Conservation (phyloP, 1,140 invertebrate genomes). For the Trichonephila clavata region DNA sequence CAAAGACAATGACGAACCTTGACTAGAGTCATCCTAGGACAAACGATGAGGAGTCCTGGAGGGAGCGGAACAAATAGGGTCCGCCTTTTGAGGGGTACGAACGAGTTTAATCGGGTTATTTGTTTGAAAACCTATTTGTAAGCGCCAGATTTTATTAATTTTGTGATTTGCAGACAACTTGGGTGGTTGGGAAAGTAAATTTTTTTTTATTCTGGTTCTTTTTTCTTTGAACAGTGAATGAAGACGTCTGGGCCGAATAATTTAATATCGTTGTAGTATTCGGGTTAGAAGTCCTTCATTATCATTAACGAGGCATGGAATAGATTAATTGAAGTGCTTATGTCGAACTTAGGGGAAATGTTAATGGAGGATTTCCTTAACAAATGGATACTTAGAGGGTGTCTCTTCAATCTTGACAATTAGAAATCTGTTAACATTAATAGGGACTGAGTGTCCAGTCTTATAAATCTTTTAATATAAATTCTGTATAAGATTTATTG, state of each 20-base stretch:
- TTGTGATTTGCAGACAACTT: background rate
- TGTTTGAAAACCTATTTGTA: constrained; percentile 13
- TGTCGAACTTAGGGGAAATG: background rate
- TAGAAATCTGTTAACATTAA: constrained; percentile 2
- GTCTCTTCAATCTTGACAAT: constrained; percentile 28
- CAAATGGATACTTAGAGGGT: background rate
- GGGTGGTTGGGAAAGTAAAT: background rate
- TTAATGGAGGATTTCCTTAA: background rate
- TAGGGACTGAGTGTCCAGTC: background rate
- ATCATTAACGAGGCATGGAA: background rate
- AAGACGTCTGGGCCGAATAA: background rate
- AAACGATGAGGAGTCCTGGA: background rate
- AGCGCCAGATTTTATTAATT: constrained; percentile 22
- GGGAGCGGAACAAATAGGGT: background rate
- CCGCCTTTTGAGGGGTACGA: background rate
- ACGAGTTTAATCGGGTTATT: constrained; percentile 17
- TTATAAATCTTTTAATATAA: background rate
- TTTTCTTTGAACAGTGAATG: background rate
- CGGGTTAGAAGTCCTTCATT: background rate
- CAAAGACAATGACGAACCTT: constrained; percentile 59
- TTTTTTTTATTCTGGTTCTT: background rate
- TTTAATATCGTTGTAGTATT: background rate
- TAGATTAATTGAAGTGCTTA: background rate
- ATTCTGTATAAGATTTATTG: background rate
- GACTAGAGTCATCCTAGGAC: background rate